phyloP scores from a whole-genome alignment of 1,140 invertebrate genomes.

The Platyscapa corneri region DNA sequence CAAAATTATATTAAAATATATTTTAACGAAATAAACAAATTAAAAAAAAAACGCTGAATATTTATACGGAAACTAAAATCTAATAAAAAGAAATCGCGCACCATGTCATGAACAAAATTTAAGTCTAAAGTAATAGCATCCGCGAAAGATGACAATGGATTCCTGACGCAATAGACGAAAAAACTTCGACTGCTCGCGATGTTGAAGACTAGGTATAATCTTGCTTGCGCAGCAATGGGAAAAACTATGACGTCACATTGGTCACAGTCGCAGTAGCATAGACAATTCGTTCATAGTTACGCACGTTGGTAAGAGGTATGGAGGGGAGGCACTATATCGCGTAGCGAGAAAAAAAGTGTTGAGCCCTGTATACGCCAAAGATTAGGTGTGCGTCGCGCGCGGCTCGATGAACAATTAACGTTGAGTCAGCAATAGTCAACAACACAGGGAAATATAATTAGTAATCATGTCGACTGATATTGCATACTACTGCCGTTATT shows the following conservation, averaged over 20 bases:
- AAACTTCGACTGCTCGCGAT: not conserved
- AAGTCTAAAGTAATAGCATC: too few relatives aligned
- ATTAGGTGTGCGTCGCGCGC: slow-evolving; percentile 12
- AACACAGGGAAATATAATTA: not conserved
- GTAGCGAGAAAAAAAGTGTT: not conserved
- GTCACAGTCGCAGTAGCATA: not conserved
- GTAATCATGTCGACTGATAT: not conserved
- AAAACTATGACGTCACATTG: not conserved
- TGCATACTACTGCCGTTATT: not conserved
- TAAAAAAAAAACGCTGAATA: too few relatives aligned
- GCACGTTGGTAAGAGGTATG: not conserved
- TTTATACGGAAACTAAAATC: too few relatives aligned
- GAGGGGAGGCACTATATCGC: not conserved
- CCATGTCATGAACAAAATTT: too few relatives aligned
- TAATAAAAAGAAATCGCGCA: too few relatives aligned
- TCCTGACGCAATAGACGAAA: not conserved
- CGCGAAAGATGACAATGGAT: not conserved
- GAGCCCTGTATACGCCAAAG: not conserved
- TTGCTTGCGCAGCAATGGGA: not conserved
- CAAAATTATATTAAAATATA: not conserved
- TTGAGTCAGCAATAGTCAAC: slow-evolving; percentile 6
- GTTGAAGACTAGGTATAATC: not conserved
- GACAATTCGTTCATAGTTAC: not conserved
- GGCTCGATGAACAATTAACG: slow-evolving; percentile 13
- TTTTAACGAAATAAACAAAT: too few relatives aligned